phyloP scores from a whole-genome alignment of 2,113 vertebrate genomes.

The Paradoxurus hermaphroditus region DNA sequence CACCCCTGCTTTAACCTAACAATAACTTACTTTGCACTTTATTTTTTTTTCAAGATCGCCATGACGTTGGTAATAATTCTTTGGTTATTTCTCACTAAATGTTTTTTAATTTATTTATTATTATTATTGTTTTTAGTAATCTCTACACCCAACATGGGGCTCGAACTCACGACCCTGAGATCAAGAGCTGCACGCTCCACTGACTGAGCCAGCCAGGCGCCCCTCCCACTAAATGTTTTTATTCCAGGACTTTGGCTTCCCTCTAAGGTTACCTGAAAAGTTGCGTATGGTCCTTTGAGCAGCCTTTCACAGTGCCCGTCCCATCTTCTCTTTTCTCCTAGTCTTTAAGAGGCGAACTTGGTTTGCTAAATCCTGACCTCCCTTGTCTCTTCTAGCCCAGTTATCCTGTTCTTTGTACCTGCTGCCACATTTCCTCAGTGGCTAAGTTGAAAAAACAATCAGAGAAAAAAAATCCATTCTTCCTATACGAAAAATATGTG shows the following conservation, averaged over 20 bases:
- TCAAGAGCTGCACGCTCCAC: background rate
- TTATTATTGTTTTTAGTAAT: background rate
- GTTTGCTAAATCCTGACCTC: background rate
- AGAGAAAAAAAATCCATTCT: background rate
- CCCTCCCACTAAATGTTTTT: slow-evolving; percentile 30
- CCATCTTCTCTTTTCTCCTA: slow-evolving; percentile 6
- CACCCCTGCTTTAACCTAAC: background rate
- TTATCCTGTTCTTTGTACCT: background rate
- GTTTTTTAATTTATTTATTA: background rate
- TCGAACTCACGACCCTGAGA: background rate
- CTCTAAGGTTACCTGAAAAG: background rate
- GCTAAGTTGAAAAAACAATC: background rate
- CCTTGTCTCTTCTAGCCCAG: background rate
- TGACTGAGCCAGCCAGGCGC: background rate
- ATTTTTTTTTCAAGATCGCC: slow-evolving; percentile 41
- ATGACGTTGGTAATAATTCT: background rate
- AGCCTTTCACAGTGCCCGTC: background rate
- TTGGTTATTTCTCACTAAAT: background rate
- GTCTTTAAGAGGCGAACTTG: background rate
- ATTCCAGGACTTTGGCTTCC: slow-evolving; percentile 63
- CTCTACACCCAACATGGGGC: background rate
- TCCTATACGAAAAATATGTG: background rate
- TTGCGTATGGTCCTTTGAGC: background rate
- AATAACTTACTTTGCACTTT: background rate
- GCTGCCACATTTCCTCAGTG: background rate